A percentile compares a stretch with the other conserved stretches of the same genome.
Evolutionary conservation across 2,888 invertebrate species (phyloP).

Genomic region (Hyposoter dolosus): DNA sequence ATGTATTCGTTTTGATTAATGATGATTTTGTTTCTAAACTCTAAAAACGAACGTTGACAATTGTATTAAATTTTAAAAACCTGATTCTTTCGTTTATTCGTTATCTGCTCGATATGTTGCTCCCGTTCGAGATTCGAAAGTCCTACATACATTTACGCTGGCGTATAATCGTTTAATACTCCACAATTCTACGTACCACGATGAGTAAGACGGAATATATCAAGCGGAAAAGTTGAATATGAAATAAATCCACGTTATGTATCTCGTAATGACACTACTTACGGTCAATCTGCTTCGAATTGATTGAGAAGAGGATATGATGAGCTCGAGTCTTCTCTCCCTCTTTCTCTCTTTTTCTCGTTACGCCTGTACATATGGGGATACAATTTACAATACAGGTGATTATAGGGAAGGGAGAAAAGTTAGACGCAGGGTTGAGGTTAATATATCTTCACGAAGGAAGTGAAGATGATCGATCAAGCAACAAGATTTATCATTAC

Average conservation of each 20-base stretch:
- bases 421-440: slow-evolving; percentile 10
- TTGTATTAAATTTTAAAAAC: not conserved
- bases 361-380: slow-evolving; percentile 23
- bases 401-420: slow-evolving; percentile 48
- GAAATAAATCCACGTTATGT: slow-evolving; percentile 48
- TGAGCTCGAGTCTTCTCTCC: not conserved
- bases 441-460: slow-evolving; percentile 6
- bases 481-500: slow-evolving; percentile 28
- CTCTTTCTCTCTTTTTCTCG: not conserved
- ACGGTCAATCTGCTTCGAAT: slow-evolving; percentile 52
- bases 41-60: slow-evolving; percentile 6
- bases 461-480: slow-evolving; percentile 33
- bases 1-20: not conserved
- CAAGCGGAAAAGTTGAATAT: slow-evolving; percentile 41
- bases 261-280: slow-evolving; percentile 62
- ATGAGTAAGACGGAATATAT: not conserved
- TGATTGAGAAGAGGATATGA: slow-evolving; percentile 58
- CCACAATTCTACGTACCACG: slow-evolving; percentile 41
- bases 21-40: not conserved
- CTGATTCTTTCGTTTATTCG: not conserved
- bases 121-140: not conserved
- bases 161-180: slow-evolving; percentile 56
- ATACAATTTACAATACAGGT: slow-evolving; percentile 54
- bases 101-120: slow-evolving; percentile 31
- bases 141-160: not conserved